A percentile compares a stretch with the other conserved stretches of the same genome.
These are phyloP conservation scores for Bufo bufo DNA, from an alignment of 2,113 vertebrate species.

Conservation along the genomic window DNA sequence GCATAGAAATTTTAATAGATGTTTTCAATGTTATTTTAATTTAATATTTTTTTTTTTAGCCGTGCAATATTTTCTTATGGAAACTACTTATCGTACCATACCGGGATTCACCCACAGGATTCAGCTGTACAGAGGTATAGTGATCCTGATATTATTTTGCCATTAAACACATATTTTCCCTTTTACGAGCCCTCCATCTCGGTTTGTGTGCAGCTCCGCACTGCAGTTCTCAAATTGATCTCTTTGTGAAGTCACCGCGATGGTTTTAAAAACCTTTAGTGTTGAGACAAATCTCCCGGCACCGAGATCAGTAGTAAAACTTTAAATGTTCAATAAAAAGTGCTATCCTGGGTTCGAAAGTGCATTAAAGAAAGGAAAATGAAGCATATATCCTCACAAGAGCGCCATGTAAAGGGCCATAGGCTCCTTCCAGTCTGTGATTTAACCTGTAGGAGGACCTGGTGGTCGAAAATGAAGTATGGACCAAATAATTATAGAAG, in stretches of 20 bases:
- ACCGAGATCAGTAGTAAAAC: slow-evolving; percentile 38
- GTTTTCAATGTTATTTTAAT: too few species aligned
- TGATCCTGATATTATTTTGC: neutral
- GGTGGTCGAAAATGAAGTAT: neutral
- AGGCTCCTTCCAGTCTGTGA: neutral
- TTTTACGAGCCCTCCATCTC: neutral
- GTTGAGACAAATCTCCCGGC: slow-evolving; percentile 41
- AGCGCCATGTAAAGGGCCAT: neutral
- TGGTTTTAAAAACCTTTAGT: slow-evolving; percentile 27
- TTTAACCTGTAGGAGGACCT: neutral
- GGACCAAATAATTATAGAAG: neutral
- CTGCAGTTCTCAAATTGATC: neutral
- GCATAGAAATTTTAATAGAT: neutral
- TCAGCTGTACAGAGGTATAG: neutral
- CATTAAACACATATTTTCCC: neutral
- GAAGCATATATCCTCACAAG: slow-evolving; percentile 27
- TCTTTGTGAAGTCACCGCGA: neutral
- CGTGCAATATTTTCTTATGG: neutral
- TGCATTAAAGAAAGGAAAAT: slow-evolving; percentile 50
- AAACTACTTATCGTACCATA: neutral
- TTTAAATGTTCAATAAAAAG: slow-evolving; percentile 55
- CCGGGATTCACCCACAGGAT: neutral
- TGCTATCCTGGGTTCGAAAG: slow-evolving; percentile 17
- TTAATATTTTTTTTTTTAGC: too few species aligned
- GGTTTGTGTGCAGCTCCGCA: neutral